Base-by-base conservation (phyloP, 30 jellyfish, hydroid and myxozoan genomes). In the Chironex yamaguchii region DNA sequence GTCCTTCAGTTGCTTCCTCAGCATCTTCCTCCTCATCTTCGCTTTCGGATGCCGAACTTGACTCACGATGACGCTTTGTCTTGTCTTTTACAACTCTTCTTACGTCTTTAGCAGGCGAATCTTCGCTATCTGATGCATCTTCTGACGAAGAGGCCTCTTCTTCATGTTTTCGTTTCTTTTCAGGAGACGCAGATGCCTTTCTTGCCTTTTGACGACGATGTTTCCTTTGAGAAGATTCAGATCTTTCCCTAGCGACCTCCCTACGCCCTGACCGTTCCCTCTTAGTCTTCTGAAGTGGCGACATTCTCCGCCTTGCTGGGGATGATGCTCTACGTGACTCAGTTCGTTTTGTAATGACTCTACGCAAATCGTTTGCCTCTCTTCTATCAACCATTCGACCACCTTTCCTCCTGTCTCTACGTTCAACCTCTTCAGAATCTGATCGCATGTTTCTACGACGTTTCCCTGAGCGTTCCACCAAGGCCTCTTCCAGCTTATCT, bases 11-110 rank as follows among this genome's bases (percentile, higher is more conserved):
- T 22, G 20, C 87, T 66, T 76, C 90, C 51, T 75, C 67, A 3
- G 74, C 89, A 29, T 81, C 54, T 27, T 58, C 90, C 1, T 80
- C 89, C 31, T 84, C 94, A 0, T 73, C 29, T 9, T 65, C 85
- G 2, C 85, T 64, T 31, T 62, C 72, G 4, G 88, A 79, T 64
- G 88, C 76, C 24, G 90, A 70, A 3, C 76, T n/a, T 17, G 58
- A 42, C 58, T 42, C 58, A 42, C 58, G 58, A 17, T 17, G 58
- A 42, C 17, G 58, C 17, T 42, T 42, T 42, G 58, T 6, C 17
- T 42, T 42, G 13, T 42, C 58, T 42, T 42, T 42, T 17, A 42
- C 58, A 17, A 42, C 58, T 17, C 58, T 42, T 42, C 58, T 42
- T 9, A 42, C 58, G 17, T 42, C 58, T 42, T 42, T 42, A 17